phyloP scores from a whole-genome alignment of 2,113 vertebrate species.

The Sprattus sprattus region DNA sequence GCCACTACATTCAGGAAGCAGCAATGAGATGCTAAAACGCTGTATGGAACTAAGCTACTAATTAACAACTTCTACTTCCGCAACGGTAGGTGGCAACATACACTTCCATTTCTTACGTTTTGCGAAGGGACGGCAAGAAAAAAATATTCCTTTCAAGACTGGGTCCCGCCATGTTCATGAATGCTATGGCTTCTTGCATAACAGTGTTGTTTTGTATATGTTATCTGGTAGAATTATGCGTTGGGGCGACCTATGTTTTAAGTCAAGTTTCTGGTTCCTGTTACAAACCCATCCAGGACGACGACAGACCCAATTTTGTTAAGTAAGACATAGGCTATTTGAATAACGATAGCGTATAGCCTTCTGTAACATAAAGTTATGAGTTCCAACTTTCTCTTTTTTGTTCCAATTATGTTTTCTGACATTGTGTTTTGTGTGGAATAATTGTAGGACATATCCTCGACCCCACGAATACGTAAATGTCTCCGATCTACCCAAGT shows the following conservation, averaged over 20 bases:
- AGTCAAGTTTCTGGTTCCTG: slow-evolving; percentile 48
- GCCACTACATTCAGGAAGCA: too few species aligned
- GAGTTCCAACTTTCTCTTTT: too few species aligned
- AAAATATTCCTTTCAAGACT: neutral
- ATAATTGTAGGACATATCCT: slow-evolving; percentile 49
- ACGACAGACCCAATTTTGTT: slow-evolving; percentile 50
- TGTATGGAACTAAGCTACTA: neutral
- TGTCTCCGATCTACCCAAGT: slow-evolving; percentile 58
- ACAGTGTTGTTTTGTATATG: slow-evolving; percentile 22
- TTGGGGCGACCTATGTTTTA: neutral
- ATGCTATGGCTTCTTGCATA: slow-evolving; percentile 49
- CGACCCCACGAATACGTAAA: slow-evolving; percentile 77
- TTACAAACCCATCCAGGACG: slow-evolving; percentile 64
- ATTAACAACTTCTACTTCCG: neutral
- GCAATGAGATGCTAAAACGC: neutral
- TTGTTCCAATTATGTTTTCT: neutral
- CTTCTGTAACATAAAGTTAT: neutral
- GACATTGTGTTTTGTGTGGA: neutral
- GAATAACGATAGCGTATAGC: too few species aligned
- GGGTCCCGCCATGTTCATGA: too few species aligned
- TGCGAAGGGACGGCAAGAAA: neutral
- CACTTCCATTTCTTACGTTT: neutral
- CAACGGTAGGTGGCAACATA: slow-evolving; percentile 19
- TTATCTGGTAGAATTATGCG: slow-evolving; percentile 33
- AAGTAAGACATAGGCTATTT: slow-evolving; percentile 48